These are phyloP conservation scores for Chelon labrosus DNA, from an alignment of 2,797 vertebrate species.

Conservation along the genomic window DNA sequence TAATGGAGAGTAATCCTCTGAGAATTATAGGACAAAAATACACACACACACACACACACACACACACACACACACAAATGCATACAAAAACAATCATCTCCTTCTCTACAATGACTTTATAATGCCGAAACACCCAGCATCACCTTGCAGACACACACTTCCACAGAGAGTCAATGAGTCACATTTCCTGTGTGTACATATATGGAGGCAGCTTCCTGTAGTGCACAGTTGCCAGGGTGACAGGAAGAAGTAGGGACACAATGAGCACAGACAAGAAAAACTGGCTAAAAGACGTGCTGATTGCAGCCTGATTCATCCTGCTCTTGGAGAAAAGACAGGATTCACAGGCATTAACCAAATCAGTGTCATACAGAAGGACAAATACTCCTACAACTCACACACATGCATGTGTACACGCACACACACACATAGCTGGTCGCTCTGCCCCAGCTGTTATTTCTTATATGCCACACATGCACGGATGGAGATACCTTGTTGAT, in stretches of 20 bases:
- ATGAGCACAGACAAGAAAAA: slow-evolving; percentile 49
- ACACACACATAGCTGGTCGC: neutral
- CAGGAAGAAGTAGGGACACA: slow-evolving; percentile 61
- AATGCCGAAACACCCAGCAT: slow-evolving; percentile 42
- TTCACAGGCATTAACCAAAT: slow-evolving; percentile 51
- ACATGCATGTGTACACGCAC: neutral
- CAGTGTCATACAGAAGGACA: slow-evolving; percentile 5
- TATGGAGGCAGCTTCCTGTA: slow-evolving; percentile 70
- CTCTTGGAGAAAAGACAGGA: slow-evolving; percentile 43
- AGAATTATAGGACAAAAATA: slow-evolving; percentile 32
- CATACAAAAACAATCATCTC: slow-evolving; percentile 36
- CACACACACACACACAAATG: neutral
- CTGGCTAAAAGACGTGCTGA: slow-evolving; percentile 56
- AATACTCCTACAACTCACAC: neutral
- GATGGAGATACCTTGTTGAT: slow-evolving; percentile 90
- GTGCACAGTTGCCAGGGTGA: slow-evolving; percentile 80
- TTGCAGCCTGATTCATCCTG: slow-evolving; percentile 62
- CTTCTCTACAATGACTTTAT: slow-evolving; percentile 31
- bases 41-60: slow-evolving; percentile 1
- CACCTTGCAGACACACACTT: slow-evolving; percentile 32
- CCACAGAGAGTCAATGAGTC: slow-evolving; percentile 45
- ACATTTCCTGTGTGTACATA: slow-evolving; percentile 74
- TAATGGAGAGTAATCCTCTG: slow-evolving; percentile 38
- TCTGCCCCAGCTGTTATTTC: slow-evolving; percentile 7
- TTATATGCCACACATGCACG: neutral